A percentile compares a stretch with the other conserved stretches of the same genome.
These are phyloP conservation scores for Labrus mixtus DNA, from an alignment of 2,113 vertebrate genomes.

Conservation along the genomic window DNA sequence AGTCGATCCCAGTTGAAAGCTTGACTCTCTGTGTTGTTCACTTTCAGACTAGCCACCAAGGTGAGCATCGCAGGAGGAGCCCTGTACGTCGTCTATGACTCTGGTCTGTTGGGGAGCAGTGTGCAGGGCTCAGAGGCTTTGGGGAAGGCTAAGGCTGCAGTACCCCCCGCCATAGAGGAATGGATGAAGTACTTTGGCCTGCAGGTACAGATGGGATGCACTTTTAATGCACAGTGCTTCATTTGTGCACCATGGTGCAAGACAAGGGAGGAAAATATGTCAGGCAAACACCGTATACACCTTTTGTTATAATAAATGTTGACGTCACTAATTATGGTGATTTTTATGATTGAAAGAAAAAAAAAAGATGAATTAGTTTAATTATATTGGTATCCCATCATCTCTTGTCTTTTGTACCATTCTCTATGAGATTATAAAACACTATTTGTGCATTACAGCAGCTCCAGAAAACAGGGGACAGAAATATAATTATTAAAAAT, in stretches of 20 bases:
- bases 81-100: slow-evolving; percentile 88
- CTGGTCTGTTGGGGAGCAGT: slow-evolving; percentile 88
- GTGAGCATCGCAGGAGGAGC: slow-evolving; percentile 91
- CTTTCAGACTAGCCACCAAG: slow-evolving; percentile 89
- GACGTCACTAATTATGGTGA: no score
- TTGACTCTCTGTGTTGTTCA: neutral
- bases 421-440: no score
- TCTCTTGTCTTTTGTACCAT: no score
- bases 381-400: no score
- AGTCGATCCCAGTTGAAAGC: neutral
- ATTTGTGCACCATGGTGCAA: neutral
- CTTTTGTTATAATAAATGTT: neutral
- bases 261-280: neutral
- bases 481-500: no score
- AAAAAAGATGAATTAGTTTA: no score
- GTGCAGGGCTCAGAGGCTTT: slow-evolving; percentile 86
- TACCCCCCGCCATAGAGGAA: slow-evolving; percentile 89
- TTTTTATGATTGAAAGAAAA: no score
- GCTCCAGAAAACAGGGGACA: no score
- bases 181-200: slow-evolving; percentile 90
- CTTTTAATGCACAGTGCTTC: no score
- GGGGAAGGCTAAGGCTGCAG: slow-evolving; percentile 82
- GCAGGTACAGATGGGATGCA: slow-evolving; percentile 81
- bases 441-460: no score
- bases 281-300: no score